These are phyloP conservation scores for Forbesichthys agassizii DNA, from an alignment of 2,113 vertebrate species.

Conservation along the genomic window DNA sequence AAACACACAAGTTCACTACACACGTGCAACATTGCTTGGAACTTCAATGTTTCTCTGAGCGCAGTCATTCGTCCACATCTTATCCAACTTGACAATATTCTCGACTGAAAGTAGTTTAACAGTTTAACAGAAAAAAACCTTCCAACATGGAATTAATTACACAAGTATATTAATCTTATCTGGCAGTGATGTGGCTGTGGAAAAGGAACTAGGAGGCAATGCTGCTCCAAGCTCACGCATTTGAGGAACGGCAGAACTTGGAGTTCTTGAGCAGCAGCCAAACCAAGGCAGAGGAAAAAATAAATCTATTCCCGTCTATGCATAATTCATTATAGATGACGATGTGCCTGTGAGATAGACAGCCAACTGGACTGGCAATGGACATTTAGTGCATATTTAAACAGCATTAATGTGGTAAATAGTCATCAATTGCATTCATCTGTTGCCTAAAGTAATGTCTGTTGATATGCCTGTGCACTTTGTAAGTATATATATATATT, in stretches of 20 bases:
- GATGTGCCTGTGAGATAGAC: conserved; percentile 56
- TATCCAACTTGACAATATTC: conserved; percentile 26
- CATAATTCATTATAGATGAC: conserved; percentile 62
- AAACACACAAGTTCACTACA: not conserved
- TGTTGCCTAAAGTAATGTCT: no score
- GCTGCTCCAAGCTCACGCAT: conserved; percentile 40
- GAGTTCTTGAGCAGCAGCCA: conserved; percentile 46
- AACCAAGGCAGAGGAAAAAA: conserved; percentile 22
- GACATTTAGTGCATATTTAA: conserved; percentile 49
- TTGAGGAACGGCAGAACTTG: conserved; percentile 48
- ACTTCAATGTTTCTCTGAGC: not conserved
- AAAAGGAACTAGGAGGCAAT: conserved; percentile 46
- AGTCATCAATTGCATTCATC: not conserved
- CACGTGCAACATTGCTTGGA: not conserved
- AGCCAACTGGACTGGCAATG: conserved; percentile 43
- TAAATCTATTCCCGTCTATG: conserved; percentile 25
- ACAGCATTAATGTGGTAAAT: conserved; percentile 13
- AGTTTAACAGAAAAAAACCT: conserved; percentile 6
- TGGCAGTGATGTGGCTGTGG: conserved; percentile 37
- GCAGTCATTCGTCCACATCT: not conserved
- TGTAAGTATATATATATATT: no score
- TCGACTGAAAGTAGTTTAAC: not conserved
- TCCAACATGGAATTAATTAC: conserved; percentile 38
- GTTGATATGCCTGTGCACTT: no score
- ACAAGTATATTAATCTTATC: conserved; percentile 48